A percentile compares a stretch with the other conserved stretches of the same genome.
phyloP scores from a whole-genome alignment of 2,888 invertebrate genomes.

The Cetonia aurata region DNA sequence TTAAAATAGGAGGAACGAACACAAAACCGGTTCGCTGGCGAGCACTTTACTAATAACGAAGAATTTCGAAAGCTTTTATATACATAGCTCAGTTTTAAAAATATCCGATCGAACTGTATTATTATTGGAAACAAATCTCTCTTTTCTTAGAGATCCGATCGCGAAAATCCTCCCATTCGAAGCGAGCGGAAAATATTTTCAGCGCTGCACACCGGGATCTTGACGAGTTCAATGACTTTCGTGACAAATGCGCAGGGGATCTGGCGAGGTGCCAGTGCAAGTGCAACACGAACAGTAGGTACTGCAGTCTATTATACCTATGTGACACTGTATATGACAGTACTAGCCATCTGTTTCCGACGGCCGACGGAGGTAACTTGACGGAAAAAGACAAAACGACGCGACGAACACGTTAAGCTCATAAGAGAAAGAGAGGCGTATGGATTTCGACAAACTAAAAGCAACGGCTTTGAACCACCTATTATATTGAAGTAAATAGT shows the following conservation, averaged over 20 bases:
- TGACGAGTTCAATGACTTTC: conserved; percentile 50
- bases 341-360: conserved; percentile 22
- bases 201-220: conserved; percentile 42
- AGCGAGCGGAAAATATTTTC: conserved; percentile 41
- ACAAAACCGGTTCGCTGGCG: neutral
- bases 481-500: conserved; percentile 44
- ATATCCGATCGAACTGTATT: conserved; percentile 40
- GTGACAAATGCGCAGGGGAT: conserved; percentile 46
- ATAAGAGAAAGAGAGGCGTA: conserved; percentile 3
- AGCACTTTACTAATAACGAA: conserved; percentile 1
- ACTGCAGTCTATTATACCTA: conserved; percentile 24
- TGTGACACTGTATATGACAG: conserved; percentile 26
- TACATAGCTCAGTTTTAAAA: conserved; percentile 41
- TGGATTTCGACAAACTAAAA: conserved; percentile 18
- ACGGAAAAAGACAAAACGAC: conserved; percentile 17
- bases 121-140: conserved; percentile 43
- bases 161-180: conserved; percentile 40
- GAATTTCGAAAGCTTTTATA: conserved; percentile 32
- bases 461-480: conserved; percentile 33
- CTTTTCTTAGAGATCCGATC: conserved; percentile 31
- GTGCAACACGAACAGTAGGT: conserved; percentile 45
- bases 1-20: conserved; percentile 5
- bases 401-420: conserved; percentile 1
- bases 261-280: conserved; percentile 52
- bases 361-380: conserved; percentile 6